Evolutionary conservation across 1,140 invertebrate species (phyloP), one percentile per base, ranked within the genome.

Genomic region (Mylabris phalerata): DNA sequence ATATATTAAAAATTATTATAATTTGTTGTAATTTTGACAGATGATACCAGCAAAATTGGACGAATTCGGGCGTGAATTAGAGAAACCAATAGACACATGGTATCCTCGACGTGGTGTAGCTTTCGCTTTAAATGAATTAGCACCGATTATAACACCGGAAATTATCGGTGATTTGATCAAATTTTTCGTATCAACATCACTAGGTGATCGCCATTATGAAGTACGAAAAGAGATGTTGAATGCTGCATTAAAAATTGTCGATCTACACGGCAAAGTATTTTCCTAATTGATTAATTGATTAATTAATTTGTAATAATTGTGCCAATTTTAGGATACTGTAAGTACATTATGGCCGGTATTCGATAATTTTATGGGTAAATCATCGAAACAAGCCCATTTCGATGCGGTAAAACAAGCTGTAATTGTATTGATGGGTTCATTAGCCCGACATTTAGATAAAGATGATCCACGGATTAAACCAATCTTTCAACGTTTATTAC

Each of bases 341-440:
- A 80, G 82, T 62, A 84, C 82, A 19, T 77, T 97, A 51, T 75
- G 97, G 27, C 91, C 92, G 0, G 86, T 95, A 7, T 94, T 98
- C 73, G 92, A 96, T 72, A 82, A 89, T 27, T 93, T 95, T 70
- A 83, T 95, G 71, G 89, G 95, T 68, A 89, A 89, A 72, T 91
- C 92, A 3, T 91, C 92, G 7, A 89, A 94, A 71, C 92, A 88
- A 0, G 86, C 90, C n/a, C 86, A 85, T 59, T 95, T 85, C 74
- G 97, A 99, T 78, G 87, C 89, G 4, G 90, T 96, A 26, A 84
- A 96, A 42, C 93, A 98, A 72, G 92, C 93, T 64, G 93, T 98
- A 42, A 93, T 99, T 32, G 90, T 99, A 67, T 78, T 99, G 6
- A 95, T 99, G 89, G 97, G 97, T 10, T 94, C 90, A 0, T 78